Evolutionary conservation across 2,113 vertebrate genomes (phyloP).

Genomic region (Lethenteron camtschaticum): DNA sequence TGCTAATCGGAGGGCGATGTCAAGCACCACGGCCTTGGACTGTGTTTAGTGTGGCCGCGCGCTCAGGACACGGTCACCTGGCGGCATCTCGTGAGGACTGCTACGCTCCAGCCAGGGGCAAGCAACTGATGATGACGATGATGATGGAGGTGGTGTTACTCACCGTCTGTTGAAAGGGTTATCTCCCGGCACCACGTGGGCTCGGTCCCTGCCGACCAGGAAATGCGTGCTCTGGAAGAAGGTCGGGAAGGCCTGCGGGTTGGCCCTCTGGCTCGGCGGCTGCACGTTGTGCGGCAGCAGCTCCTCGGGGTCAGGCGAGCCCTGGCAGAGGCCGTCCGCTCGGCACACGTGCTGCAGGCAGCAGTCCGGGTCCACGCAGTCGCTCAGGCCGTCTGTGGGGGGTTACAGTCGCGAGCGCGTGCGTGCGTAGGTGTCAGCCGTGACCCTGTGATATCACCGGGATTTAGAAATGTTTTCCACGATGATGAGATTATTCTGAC

Average conservation of each 20-base stretch:
- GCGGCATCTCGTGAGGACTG: too few relatives aligned
- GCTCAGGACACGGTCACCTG: too few relatives aligned
- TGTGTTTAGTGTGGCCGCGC: too few relatives aligned
- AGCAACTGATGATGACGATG: too few relatives aligned
- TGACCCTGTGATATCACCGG: too few relatives aligned
- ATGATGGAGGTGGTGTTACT: constrained; percentile 16
- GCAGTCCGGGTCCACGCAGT: constrained; percentile 96
- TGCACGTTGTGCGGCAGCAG: constrained; percentile 70
- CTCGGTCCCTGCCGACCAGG: constrained; percentile 51
- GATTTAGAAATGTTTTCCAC: too few relatives aligned
- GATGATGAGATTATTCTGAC: too few relatives aligned
- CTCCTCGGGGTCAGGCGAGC: constrained; percentile 70
- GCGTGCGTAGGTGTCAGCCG: too few relatives aligned
- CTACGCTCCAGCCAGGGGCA: too few relatives aligned
- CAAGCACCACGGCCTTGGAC: too few relatives aligned
- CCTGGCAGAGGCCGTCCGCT: constrained; percentile 70
- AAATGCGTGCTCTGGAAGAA: constrained; percentile 43
- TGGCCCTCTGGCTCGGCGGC: constrained; percentile 16
- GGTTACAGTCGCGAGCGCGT: too few relatives aligned
- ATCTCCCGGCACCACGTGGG: constrained; percentile 81
- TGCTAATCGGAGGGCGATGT: too few relatives aligned
- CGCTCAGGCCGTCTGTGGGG: constrained; percentile 63
- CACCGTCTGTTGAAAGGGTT: constrained; percentile 93
- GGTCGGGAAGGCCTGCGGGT: constrained; percentile 68
- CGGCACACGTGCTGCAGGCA: constrained; percentile 88